Base-by-base conservation (phyloP, 2,797 vertebrate species). In the Hydrophis major region DNA sequence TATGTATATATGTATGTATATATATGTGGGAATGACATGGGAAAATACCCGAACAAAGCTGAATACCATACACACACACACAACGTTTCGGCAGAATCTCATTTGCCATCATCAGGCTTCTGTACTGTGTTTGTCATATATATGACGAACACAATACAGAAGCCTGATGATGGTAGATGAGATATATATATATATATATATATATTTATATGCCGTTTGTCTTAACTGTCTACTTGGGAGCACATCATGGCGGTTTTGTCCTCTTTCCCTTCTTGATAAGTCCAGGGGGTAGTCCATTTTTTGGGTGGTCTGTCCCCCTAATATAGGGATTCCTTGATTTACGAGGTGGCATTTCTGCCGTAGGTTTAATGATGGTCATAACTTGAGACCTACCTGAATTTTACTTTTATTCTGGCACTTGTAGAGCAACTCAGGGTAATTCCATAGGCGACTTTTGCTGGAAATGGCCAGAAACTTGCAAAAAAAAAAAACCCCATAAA, bases 201-300 rank as follows among this genome's bases (percentile, higher is more conserved):
- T 32, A 32, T 32, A 32, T 66, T 69, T 69, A 32, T 32, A 14
- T 32, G 2, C n/a, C 0, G 13, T 5, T n/a, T 13, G 1, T 66
- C 27, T 61, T 66, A 66, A 66, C 27, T 66, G 12, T 69, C 63
- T 28, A 6, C n/a, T 16, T 11, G 5, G 22, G 12, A 11, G n/a
- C 50, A 8, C n/a, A n/a, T n/a, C 13, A 6, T 4, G 25, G 14
- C 0, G 3, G 6, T 0, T 37, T 37, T 50, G 11, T 16, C 89
- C 4, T 20, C 61, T 13, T 32, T 5, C 57, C 1, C 32, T 16
- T 59, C 25, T 47, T 20, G 10, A 25, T 22, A 14, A 4, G 53
- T 61, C 8, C 2, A 7, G 3, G 3, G 57, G 42, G 18, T 25
- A 7, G 47, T 50, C 4, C 1, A 4, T 2, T 0, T 37, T 2